A percentile compares a stretch with the other conserved stretches of the same genome.
These are phyloP conservation scores for Oppia nitens DNA, from an alignment of 1,140 invertebrate species.

Conservation along the genomic window DNA sequence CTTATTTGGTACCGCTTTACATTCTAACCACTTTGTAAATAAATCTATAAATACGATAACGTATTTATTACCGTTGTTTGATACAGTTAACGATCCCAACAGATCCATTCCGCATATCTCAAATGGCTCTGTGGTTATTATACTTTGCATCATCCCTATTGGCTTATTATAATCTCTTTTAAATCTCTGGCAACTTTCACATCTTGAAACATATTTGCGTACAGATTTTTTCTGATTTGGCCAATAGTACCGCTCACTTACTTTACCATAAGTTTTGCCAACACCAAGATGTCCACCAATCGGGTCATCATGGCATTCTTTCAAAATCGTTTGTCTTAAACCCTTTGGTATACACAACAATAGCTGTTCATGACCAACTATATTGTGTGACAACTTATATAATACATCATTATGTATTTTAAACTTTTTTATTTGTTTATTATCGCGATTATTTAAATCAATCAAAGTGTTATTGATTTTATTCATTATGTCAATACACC, in stretches of 20 bases:
- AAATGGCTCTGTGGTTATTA: no score
- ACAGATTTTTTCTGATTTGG: background rate
- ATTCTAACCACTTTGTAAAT: no score
- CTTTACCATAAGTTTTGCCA: background rate
- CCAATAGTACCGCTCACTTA: background rate
- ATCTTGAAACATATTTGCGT: slow-evolving; percentile 4
- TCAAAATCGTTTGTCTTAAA: slow-evolving; percentile 1
- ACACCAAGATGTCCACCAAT: slow-evolving; percentile 6
- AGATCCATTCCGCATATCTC: no score
- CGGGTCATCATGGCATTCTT: background rate
- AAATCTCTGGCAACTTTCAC: no score
- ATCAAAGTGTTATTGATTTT: background rate
- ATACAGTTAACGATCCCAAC: no score
- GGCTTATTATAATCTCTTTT: no score
- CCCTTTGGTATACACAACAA: background rate
- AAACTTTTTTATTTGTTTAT: background rate
- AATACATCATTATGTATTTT: background rate
- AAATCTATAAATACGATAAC: no score
- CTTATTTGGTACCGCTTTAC: no score
- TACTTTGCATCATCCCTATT: no score
- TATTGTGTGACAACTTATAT: no score
- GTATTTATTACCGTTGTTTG: no score
- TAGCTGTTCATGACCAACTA: background rate
- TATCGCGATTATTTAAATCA: background rate
- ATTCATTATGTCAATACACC: background rate